Base-by-base conservation (phyloP, 2,113 vertebrate species). In the Pipra filicauda region DNA sequence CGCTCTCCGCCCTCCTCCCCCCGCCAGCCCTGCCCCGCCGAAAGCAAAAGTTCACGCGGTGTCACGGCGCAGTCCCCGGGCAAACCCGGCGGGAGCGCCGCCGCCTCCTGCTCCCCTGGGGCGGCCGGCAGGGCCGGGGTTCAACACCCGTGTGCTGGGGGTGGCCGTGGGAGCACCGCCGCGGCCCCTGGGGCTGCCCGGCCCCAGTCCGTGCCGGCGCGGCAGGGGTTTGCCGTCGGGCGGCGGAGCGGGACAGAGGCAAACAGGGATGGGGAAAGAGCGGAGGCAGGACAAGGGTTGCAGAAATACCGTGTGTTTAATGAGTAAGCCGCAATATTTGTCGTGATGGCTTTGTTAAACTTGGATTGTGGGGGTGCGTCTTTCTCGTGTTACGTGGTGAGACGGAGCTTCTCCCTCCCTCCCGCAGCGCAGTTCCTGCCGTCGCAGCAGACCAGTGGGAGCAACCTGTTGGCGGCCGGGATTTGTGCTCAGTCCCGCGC, bases 31-130 rank as follows among this genome's bases (percentile, higher is more conserved):
- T 69, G 65, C 85, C 66, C 71, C 43, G 81, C 81, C 85, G 92
- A 94, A 95, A 95, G 82, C 85, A 95, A 90, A 95, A 95, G 93
- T 93, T 95, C 95, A 94, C 64, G 82, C 78, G 52, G 78, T 94
- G 95, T 94, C 93, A 88, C 71, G 62, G 85, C 51, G 80, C 75
- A 61, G 67, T 73, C 46, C 84, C 48, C 21, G 43, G 85, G 78
- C 85, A 35, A 28, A 33, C 62, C 54, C 46, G 49, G 35, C 28
- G 20, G 70, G 41, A 75, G 22, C 41, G 26, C 72, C 15, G 23
- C 73, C 37, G 62, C 66, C 46, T 62, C 54, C 30, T 2, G 43
- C 66, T 61, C 13, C 43, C 27, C 16, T 14, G 35, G 52, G 59
- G 69, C 22, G 6, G 12, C 51, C 41, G 55, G 39, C 35, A 24